Evolutionary conservation across 2,888 invertebrate species (phyloP), one percentile per base, ranked within the genome.

Genomic region (Coronaproctus castanopsis): DNA sequence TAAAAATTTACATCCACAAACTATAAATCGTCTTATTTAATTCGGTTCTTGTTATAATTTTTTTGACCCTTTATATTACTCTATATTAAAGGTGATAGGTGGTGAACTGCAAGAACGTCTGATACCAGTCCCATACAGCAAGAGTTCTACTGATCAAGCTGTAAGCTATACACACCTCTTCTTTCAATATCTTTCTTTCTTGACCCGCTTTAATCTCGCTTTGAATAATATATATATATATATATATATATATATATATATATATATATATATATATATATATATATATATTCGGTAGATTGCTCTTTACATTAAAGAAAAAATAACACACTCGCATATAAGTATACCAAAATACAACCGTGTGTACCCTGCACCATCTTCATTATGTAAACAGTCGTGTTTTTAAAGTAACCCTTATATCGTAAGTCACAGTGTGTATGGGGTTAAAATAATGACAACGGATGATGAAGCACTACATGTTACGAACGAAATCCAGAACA

Each of bases 131-230:
- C 95, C 93, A 78, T 93, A 93, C 87, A 93, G 93, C 91, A 93
- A 93, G 88, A 92, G 90, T 79, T 91, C 92, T 79, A 95, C 93
- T 80, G 95, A 95, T 83, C 95, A 95, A 88, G 93, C 93, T 90
- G 95, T 95, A 95, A 95, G 95, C 85, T 78, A 78, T 59, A 62
- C 65, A 65, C 67, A 8, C 36, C 36, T 36, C 36, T 36, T 36
- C 36, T 8, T n/a, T n/a, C n/a, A n/a, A n/a, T n/a, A 36, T 36
- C 36, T 8, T 36, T 36, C 36, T 36, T 36, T 36, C 36, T 36
- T 36, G 5, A 36, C 36, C 36, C 5, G 36, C 36, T 36, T 36
- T 36, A 8, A 36, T 14, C 36, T 36, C 36, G 36, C 36, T 36
- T 57, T 54, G 54, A 59, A 54, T 54, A 54, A 24, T 21, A 52